phyloP scores from a whole-genome alignment of 2,113 vertebrate species.

The Pitta sordida region DNA sequence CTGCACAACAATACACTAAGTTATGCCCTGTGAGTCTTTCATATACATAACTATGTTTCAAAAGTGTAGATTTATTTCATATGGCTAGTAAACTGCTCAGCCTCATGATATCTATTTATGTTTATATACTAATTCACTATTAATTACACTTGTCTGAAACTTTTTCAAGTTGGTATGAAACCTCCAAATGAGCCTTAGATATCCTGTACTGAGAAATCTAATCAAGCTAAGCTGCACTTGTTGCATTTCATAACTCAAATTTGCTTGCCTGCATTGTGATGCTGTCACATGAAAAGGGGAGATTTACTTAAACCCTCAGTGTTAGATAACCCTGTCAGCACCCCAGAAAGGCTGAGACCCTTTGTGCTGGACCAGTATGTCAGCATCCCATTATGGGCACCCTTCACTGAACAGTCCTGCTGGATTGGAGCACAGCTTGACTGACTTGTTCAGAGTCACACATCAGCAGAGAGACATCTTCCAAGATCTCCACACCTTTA shows the following conservation, averaged over 20 bases:
- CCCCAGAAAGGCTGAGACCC: neutral
- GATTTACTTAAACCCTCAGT: neutral
- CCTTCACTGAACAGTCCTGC: neutral
- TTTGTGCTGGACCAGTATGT: neutral
- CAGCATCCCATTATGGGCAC: neutral
- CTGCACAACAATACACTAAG: neutral
- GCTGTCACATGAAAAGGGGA: neutral
- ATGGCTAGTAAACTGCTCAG: neutral
- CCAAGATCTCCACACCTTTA: neutral
- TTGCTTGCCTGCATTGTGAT: neutral
- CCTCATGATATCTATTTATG: neutral
- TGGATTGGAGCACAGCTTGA: neutral
- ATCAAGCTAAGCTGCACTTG: neutral
- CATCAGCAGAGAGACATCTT: neutral
- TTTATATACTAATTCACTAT: neutral
- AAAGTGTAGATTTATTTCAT: neutral
- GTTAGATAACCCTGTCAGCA: neutral
- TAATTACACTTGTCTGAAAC: neutral
- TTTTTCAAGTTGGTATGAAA: neutral
- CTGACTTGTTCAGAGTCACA: neutral
- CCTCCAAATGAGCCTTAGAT: neutral
- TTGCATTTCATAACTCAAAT: neutral
- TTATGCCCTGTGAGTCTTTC: neutral
- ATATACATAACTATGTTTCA: neutral
- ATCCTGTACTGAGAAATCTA: neutral